phyloP scores from a whole-genome alignment of 1,140 invertebrate species.

The Pollicipes pollicipes region DNA sequence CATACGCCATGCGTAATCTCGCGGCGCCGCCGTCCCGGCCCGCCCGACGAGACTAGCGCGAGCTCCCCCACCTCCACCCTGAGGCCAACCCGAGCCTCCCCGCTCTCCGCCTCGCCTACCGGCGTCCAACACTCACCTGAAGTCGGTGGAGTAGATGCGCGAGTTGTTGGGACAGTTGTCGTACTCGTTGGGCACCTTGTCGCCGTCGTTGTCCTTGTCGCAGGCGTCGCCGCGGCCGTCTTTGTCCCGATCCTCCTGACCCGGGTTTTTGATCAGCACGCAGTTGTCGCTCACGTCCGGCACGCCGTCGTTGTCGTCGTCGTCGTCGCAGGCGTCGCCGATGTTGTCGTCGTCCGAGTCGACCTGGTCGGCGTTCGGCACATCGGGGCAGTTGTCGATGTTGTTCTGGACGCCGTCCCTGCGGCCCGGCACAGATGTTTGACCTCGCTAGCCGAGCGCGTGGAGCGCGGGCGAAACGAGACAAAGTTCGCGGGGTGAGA shows the following conservation, averaged over 20 bases:
- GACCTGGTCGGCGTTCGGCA: conserved; percentile 48
- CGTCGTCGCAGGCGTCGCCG: conserved; percentile 62
- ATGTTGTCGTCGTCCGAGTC: conserved; percentile 53
- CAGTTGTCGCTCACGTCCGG: conserved; percentile 76
- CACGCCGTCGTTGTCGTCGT: conserved; percentile 50
- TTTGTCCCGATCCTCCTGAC: conserved; percentile 48
- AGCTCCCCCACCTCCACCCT: not conserved
- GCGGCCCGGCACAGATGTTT: too few species aligned
- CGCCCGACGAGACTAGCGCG: too few species aligned
- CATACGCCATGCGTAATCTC: too few species aligned
- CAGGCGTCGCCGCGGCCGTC: conserved; percentile 54
- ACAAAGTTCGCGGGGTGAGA: too few species aligned
- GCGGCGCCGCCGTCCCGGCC: too few species aligned
- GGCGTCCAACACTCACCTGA: conserved; percentile 37
- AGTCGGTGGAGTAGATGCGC: conserved; percentile 78
- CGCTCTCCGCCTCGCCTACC: not conserved
- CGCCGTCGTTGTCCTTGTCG: conserved; percentile 44
- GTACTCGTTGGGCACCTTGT: conserved; percentile 49
- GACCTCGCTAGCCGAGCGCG: too few species aligned
- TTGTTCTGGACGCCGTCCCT: conserved; percentile 28
- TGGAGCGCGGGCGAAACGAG: too few species aligned
- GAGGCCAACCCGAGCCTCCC: not conserved
- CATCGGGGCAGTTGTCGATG: conserved; percentile 52
- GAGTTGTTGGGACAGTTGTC: conserved; percentile 95
- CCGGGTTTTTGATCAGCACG: conserved; percentile 45